These are phyloP conservation scores for Linurgus olivaceus DNA, from an alignment of 2,797 vertebrate species.

Conservation along the genomic window DNA sequence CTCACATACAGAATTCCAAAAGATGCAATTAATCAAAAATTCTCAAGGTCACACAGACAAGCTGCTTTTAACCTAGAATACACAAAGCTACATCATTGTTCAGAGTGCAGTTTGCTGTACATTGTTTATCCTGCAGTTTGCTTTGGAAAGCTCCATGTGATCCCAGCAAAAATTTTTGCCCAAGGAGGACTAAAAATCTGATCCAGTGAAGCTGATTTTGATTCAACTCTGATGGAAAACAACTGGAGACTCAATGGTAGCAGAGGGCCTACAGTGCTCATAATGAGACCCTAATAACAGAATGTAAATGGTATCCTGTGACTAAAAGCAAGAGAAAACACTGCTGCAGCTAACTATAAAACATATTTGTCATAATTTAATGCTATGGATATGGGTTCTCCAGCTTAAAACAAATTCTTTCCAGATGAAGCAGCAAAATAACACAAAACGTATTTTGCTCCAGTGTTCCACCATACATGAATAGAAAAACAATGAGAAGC, in stretches of 20 bases:
- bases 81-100: neutral
- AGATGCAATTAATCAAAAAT: conserved; percentile 9
- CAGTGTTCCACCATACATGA: neutral
- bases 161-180: neutral
- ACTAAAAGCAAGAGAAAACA: neutral
- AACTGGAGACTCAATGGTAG: neutral
- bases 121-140: neutral
- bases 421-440: neutral
- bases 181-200: neutral
- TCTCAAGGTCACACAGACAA: neutral
- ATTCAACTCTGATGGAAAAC: neutral
- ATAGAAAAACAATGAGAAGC: neutral
- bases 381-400: neutral
- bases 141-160: neutral
- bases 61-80: neutral
- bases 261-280: neutral
- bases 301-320: neutral
- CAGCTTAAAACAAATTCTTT: neutral
- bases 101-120: no score
- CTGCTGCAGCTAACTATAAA: neutral
- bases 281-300: neutral
- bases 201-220: neutral
- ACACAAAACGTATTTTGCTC: neutral
- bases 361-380: neutral
- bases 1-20: neutral